Percentiles rank a stretch among this genome's conserved stretches.
Evolutionary conservation across 2,113 vertebrate genomes (phyloP).

Genomic region (Erythrolamprus reginae): DNA sequence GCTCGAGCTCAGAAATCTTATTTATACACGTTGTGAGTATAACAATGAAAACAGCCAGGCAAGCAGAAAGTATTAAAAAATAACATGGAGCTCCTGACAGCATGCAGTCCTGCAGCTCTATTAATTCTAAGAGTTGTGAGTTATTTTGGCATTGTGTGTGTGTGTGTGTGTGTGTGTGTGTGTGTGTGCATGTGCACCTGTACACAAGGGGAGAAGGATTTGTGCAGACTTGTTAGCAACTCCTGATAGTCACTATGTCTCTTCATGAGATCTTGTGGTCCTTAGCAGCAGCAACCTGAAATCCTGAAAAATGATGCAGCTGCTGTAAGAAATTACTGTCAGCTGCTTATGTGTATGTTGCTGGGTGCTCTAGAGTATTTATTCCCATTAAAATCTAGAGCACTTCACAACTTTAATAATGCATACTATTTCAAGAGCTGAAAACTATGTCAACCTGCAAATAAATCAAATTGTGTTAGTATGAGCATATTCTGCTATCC

Average conservation of each 20-base stretch:
- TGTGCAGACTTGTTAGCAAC: not conserved
- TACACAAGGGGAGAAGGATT: not conserved
- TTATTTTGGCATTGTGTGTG: not conserved
- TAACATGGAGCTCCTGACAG: not conserved
- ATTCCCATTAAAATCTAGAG: not conserved
- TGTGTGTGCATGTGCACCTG: not conserved
- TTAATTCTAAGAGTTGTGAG: not conserved
- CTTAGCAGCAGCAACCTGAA: not conserved
- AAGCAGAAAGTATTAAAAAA: not conserved
- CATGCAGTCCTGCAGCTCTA: not conserved
- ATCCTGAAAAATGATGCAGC: not conserved
- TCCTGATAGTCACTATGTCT: not conserved
- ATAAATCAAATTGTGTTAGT: rapidly evolving
- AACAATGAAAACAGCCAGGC: not conserved
- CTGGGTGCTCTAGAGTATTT: not conserved
- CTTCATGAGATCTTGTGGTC: not conserved
- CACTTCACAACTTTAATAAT: not conserved
- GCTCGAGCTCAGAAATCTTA: not conserved
- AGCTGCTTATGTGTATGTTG: not conserved
- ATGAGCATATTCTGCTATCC: not conserved
- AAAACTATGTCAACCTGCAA: not conserved
- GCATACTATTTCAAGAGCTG: rapidly evolving
- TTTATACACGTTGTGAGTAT: not conserved
- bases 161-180: not conserved
- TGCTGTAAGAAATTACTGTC: not conserved